Evolutionary conservation across 1,140 invertebrate species (phyloP), one percentile per base, ranked within the genome.

Genomic region (Nebria ingens): DNA sequence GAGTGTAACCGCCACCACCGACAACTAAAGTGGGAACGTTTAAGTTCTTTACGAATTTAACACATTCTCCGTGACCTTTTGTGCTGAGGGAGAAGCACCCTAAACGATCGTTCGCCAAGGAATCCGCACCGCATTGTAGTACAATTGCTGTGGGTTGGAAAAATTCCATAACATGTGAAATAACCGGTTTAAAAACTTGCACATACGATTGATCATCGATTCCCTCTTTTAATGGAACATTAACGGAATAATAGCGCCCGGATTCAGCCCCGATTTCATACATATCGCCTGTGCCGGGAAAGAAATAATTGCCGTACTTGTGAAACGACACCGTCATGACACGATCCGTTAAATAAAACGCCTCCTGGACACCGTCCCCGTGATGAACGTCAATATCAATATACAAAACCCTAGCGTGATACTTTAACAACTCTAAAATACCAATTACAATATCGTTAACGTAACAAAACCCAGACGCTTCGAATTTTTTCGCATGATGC

Each of bases 281-380:
- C 95, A 98, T 98, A 70, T 98, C 93, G 1, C 96, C 93, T 13
- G 55, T 52, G 61, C 66, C 68, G 0, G 97, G 97, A 66, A 99
- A 99, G 70, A 97, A 98, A 64, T 91, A 97, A 66, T 97, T 95
- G 4, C 96, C 97, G 73, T 97, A 99, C 74, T 98, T 97, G 68
- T 99, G 97, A 71, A 99, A 99, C 17, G 93, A 97, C 1, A 98
- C 95, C 0, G 97, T 99, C 97, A 99, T 99, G 0, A 99, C 97
- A 50, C 97, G 76, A 72, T 99, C 97, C 0, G 96, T 98, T 1
- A 97, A 75, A 68, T 99, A 98, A 75, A 99, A 99, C 0, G 97
- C 97, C 76, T 99, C 97, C 73, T 99, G 95, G 0, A 99, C 97
- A 1, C 97, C 97, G 75, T 99, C 97, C 0, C 97, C 97, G 72